These are phyloP conservation scores for Otolemur garnettii DNA, from an alignment of 2,113 vertebrate species.

Conservation along the genomic window DNA sequence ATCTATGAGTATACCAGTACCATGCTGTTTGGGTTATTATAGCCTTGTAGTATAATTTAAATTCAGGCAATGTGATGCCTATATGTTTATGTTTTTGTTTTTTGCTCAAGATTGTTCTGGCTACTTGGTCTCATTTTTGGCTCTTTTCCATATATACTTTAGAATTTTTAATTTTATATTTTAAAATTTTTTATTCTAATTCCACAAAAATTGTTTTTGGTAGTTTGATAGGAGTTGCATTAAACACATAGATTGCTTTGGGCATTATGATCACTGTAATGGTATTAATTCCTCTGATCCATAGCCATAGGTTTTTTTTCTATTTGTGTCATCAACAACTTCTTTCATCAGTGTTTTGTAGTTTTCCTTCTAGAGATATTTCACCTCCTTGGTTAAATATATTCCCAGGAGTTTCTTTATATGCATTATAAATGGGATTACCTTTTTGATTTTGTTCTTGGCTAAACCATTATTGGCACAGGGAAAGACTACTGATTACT, in stretches of 20 bases:
- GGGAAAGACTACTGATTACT: no score
- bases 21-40: no score
- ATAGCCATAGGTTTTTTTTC: not conserved
- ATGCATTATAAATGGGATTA: no score
- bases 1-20: no score
- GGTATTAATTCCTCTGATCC: not conserved
- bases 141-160: conserved; percentile 6
- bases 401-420: no score
- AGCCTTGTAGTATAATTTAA: no score
- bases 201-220: no score
- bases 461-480: no score
- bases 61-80: not conserved
- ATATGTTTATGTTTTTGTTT: not conserved
- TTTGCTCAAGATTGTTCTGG: not conserved
- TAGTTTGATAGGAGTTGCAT: no score
- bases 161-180: not conserved
- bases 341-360: not conserved
- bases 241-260: no score
- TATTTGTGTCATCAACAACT: not conserved
- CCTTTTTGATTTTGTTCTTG: no score
- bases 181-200: not conserved
- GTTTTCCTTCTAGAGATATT: not conserved
- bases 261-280: not conserved
- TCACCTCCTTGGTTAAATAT: no score
- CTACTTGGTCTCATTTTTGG: not conserved